Base-by-base conservation (phyloP, 2,888 invertebrate genomes). In the Lasioglossum figueresi region DNA sequence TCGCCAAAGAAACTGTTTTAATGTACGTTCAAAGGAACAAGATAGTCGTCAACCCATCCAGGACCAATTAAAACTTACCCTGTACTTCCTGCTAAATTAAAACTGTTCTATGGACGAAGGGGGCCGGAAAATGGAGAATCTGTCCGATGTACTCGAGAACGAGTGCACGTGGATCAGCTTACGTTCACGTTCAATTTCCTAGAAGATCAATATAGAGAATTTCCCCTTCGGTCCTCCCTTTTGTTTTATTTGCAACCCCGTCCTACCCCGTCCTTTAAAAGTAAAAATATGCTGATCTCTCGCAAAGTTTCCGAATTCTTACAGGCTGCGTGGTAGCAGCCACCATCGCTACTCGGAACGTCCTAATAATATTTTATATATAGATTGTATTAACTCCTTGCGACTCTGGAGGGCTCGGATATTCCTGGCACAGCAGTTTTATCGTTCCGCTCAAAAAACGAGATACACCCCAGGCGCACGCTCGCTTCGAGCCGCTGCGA, bases 281-380 rank as follows among this genome's bases (percentile, higher is more conserved):
- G 16, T 63, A 63, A 63, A 63, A 63, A 63, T 16, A 31, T 63
- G 63, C 63, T 63, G 63, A 63, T 63, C 16, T 31, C 63, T 6
- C 31, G 63, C 63, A 1, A 63, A 59, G 16, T 31, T 31, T 1
- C 63, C 16, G 31, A 16, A 63, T 31, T 63, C 63, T 31, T 63
- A 16, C 14, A 59, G 12, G n/a, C 16, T 31, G 2, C 27, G 5
- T 6, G 27, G 27, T 27, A 27, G 59, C 59, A 63, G 63, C 27
- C 63, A 63, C 31, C 63, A 27, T 63, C 63, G 16, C 4, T 2
- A 31, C 5, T 14, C 31, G 63, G 31, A 63, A 31, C 6, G 6
- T 63, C 63, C 31, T 63, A 63, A 63, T 63, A 63, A 63, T 63
- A 63, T 63, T 63, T 63, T 63, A 63, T 63, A 66, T 66, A 34